Evolutionary conservation across 2,888 invertebrate species (phyloP).

Genomic region (Syritta pipiens): DNA sequence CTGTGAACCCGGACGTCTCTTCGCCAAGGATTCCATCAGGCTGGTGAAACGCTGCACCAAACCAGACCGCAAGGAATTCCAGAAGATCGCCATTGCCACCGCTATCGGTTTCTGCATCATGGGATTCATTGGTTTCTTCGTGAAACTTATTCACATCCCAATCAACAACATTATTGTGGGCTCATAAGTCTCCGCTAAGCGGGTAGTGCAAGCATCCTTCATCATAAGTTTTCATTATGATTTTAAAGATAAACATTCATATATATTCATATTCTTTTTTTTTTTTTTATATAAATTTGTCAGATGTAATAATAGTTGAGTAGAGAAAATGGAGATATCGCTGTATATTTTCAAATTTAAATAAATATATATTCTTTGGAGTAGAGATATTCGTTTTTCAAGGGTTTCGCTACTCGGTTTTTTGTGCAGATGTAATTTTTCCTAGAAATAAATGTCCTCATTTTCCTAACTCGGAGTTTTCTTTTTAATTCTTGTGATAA

Average conservation of each 20-base stretch:
- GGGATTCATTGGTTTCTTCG: slow-evolving; percentile 99
- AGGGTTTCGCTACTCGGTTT: no score
- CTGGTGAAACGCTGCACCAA: slow-evolving; percentile 99
- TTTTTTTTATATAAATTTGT: slow-evolving; percentile 16
- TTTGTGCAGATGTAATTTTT: no score
- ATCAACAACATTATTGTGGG: slow-evolving; percentile 98
- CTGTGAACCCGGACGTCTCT: slow-evolving; percentile 96
- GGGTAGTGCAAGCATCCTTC: slow-evolving; percentile 25
- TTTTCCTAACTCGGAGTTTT: no score
- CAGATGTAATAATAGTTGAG: slow-evolving; percentile 7
- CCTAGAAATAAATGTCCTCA: no score
- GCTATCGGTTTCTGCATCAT: slow-evolving; percentile 99
- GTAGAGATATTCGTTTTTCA: neutral
- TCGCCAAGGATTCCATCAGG: slow-evolving; percentile 98
- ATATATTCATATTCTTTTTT: no score
- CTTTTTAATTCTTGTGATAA: no score
- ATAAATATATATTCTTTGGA: neutral
- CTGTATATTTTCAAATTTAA: neutral
- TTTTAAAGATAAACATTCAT: slow-evolving; percentile 30
- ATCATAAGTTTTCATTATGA: slow-evolving; percentile 53
- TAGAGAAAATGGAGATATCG: neutral
- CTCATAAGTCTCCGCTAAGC: slow-evolving; percentile 81
- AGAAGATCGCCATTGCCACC: slow-evolving; percentile 99
- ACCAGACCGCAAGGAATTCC: slow-evolving; percentile 99
- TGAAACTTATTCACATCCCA: slow-evolving; percentile 99